Percentiles rank a stretch among this genome's conserved stretches.
Evolutionary conservation across 2,797 vertebrate species (phyloP).

Genomic region (Numenius phaeopus): DNA sequence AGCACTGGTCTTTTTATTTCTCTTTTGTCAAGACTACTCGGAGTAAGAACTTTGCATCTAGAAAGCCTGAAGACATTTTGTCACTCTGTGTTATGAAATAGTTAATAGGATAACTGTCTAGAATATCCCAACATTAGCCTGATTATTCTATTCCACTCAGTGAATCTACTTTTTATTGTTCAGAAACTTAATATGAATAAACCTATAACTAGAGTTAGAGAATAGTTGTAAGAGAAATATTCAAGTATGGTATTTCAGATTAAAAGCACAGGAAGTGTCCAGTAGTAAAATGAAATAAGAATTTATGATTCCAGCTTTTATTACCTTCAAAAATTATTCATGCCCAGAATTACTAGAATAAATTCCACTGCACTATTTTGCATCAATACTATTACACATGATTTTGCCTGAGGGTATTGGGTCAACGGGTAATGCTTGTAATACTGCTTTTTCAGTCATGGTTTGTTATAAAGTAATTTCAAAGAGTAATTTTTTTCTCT

Average conservation of each 20-base stretch:
- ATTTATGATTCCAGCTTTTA: slow-evolving; percentile 30
- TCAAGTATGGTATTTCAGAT: slow-evolving; percentile 6
- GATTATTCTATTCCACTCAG: not conserved
- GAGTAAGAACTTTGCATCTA: not conserved
- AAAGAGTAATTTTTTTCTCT: slow-evolving; percentile 22
- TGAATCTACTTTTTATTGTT: not conserved
- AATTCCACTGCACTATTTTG: slow-evolving; percentile 61
- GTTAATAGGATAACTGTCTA: not conserved
- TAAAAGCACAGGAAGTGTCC: slow-evolving; percentile 1
- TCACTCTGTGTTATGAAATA: not conserved
- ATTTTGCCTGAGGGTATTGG: slow-evolving; percentile 66
- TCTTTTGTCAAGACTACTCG: not conserved
- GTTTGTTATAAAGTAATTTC: slow-evolving; percentile 66
- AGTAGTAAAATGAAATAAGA: slow-evolving; percentile 41
- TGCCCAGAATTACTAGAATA: slow-evolving; percentile 56
- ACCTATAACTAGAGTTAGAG: not conserved
- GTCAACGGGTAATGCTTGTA: slow-evolving; percentile 27
- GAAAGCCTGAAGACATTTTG: not conserved
- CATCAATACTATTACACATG: slow-evolving; percentile 35
- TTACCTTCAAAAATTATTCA: slow-evolving; percentile 55
- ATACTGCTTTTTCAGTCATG: slow-evolving; percentile 61
- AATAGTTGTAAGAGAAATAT: not conserved
- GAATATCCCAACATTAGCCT: not conserved
- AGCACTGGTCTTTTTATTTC: not conserved
- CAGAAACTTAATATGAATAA: not conserved